phyloP scores from a whole-genome alignment of 2,113 vertebrate genomes.

The Zosterops hypoxanthus region DNA sequence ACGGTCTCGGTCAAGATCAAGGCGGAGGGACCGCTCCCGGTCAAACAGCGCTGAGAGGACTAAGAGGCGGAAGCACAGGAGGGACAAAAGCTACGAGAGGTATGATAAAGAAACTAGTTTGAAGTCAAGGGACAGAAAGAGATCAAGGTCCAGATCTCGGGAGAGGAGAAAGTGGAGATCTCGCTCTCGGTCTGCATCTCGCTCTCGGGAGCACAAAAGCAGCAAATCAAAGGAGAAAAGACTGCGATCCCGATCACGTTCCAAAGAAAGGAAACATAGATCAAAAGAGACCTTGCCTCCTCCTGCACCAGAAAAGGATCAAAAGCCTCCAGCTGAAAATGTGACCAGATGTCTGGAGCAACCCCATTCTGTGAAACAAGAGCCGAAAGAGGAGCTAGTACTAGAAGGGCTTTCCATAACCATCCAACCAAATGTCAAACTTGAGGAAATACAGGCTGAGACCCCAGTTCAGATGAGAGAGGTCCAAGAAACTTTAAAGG shows the following conservation, averaged over 20 bases:
- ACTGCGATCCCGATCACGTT: conserved; percentile 68
- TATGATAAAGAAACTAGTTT: conserved; percentile 62
- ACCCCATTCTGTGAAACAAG: conserved; percentile 1
- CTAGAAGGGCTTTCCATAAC: conserved; percentile 47
- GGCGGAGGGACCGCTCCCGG: conserved; percentile 69
- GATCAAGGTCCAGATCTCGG: conserved; percentile 72
- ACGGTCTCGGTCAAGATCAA: conserved; percentile 61
- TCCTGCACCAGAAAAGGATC: not conserved
- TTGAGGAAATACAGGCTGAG: not conserved
- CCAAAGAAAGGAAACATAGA: conserved; percentile 79
- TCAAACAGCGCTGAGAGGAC: conserved; percentile 80
- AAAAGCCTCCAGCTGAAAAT: not conserved
- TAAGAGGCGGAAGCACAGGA: conserved; percentile 69
- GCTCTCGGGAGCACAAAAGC: conserved; percentile 62
- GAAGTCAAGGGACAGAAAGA: conserved; percentile 63
- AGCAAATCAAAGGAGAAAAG: conserved; percentile 74
- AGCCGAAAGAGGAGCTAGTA: not conserved
- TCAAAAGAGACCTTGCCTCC: not conserved
- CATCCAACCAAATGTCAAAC: conserved; percentile 27
- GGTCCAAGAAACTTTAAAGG: conserved; percentile 45
- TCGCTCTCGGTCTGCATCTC: conserved; percentile 39
- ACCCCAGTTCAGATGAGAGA: not conserved
- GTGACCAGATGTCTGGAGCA: not conserved
- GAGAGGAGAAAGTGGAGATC: conserved; percentile 75
- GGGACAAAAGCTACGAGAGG: conserved; percentile 71